Evolutionary conservation across 2,888 invertebrate genomes (phyloP).

Genomic region (Metopia argyrocephala): DNA sequence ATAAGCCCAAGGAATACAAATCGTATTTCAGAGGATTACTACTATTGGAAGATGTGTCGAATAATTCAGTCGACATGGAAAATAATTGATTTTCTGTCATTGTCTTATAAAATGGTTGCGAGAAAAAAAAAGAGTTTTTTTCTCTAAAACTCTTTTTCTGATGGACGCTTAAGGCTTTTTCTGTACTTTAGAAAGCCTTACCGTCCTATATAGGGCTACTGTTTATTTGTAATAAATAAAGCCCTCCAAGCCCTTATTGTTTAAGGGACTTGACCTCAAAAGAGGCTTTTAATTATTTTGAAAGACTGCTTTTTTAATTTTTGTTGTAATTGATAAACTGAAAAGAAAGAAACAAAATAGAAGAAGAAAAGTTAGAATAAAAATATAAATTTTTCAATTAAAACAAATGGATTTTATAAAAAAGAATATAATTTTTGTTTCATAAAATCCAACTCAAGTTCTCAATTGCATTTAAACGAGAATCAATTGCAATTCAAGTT

Average conservation of each 20-base stretch:
- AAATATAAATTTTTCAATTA: background rate
- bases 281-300: constrained; percentile 33
- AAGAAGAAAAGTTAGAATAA: background rate
- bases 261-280: constrained; percentile 48
- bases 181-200: constrained; percentile 34
- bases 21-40: constrained; percentile 77
- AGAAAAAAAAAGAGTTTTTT: constrained; percentile 44
- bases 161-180: constrained; percentile 49
- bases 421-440: constrained; percentile 6
- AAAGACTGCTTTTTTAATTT: background rate
- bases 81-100: constrained; percentile 78
- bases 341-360: background rate
- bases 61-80: constrained; percentile 78
- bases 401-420: background rate
- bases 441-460: constrained; percentile 31
- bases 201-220: background rate
- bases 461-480: constrained; percentile 41
- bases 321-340: background rate
- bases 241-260: constrained; percentile 23
- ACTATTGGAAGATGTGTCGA: constrained; percentile 78
- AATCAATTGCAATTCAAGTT: background rate
- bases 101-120: constrained; percentile 64
- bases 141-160: constrained; percentile 19
- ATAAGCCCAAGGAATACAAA: constrained; percentile 71
- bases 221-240: background rate